phyloP scores from a whole-genome alignment of 2,888 invertebrate genomes.

The Adineta ricciae region DNA sequence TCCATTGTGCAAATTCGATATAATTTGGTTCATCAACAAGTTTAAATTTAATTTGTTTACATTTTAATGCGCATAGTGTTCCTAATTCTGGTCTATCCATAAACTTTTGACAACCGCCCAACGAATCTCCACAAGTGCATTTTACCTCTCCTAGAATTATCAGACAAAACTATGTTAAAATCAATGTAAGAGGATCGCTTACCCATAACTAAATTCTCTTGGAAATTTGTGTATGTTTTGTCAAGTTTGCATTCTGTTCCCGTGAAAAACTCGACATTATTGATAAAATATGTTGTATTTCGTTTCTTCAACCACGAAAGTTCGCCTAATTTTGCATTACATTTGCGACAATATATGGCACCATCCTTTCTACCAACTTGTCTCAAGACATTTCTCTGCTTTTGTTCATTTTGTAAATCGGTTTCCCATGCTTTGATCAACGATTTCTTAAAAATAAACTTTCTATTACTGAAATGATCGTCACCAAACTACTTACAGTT shows the following conservation, averaged over 20 bases:
- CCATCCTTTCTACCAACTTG: not conserved
- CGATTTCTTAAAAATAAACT: not conserved
- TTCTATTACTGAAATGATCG: too few relatives aligned
- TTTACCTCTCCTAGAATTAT: not conserved
- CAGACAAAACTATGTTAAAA: not conserved
- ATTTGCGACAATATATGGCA: not conserved
- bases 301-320: not conserved
- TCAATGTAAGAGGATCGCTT: not conserved
- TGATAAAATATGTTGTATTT: not conserved
- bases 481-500: not conserved
- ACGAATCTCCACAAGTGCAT: not conserved
- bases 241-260: not conserved
- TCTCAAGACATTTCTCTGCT: not conserved
- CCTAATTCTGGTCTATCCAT: not conserved
- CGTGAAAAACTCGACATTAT: not conserved
- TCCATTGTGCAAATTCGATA: not conserved
- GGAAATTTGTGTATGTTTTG: not conserved
- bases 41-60: not conserved
- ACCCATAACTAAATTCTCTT: not conserved
- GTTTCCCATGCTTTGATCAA: not conserved
- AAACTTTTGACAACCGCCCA: not conserved
- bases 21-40: not conserved
- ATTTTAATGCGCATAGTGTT: not conserved
- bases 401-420: not conserved
- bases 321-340: not conserved